Conservation (phyloP, 2,888 invertebrate genomes). For the Alsophila aescularia region DNA sequence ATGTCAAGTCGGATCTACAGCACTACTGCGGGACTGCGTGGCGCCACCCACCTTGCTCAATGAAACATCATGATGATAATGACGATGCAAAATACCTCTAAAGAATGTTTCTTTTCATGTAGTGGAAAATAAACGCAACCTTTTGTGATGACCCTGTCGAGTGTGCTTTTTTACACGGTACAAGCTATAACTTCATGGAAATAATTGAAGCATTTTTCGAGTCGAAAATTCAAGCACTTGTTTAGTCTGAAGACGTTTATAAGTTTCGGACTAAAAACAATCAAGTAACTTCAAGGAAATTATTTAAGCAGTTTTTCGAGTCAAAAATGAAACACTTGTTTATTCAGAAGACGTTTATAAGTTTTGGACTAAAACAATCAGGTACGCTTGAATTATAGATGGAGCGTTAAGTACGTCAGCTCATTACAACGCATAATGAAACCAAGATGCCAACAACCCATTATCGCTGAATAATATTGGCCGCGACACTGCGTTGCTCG, state of each 20-base stretch:
- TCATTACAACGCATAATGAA: conserved; percentile 64
- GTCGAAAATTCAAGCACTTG: not conserved
- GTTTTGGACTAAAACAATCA: conserved; percentile 49
- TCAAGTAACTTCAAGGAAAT: no score
- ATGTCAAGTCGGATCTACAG: conserved; percentile 32
- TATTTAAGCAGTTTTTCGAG: not conserved
- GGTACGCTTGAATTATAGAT: conserved; percentile 67
- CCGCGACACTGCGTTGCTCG: conserved; percentile 14
- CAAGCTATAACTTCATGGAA: not conserved
- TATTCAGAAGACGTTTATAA: not conserved
- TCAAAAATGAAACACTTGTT: not conserved
- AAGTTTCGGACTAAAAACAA: conserved; percentile 45
- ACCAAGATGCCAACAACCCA: conserved; percentile 58
- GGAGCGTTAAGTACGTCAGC: conserved; percentile 59
- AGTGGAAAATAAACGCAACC: not conserved
- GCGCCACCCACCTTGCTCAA: conserved; percentile 51
- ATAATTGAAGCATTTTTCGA: no score
- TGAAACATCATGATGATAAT: conserved; percentile 3
- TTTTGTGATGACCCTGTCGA: no score
- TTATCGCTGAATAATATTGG: conserved; percentile 60
- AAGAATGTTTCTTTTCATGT: not conserved
- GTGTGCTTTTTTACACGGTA: not conserved
- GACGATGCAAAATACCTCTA: not conserved
- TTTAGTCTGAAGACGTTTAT: not conserved
- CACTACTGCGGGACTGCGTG: conserved; percentile 62